Base-by-base conservation (phyloP, 1,140 invertebrate species). In the Drosophila arawakana region DNA sequence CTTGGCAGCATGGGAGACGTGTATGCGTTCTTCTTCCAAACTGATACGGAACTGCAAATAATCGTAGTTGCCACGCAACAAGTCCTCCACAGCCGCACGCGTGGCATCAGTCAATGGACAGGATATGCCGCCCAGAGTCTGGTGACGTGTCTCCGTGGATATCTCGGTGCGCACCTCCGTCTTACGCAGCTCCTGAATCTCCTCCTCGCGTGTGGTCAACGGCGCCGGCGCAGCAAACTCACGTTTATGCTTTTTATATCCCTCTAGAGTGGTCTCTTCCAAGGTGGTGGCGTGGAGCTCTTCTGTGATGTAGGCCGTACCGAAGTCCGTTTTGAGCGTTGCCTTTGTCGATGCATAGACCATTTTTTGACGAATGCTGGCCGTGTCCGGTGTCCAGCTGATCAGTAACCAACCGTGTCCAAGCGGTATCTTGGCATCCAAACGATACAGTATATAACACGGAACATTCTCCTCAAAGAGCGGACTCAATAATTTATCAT, bases 271-370 rank as follows among this genome's bases (percentile, higher is more conserved):
- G 7, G 97, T 95, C 92, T 99, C 98, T 63, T 96, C 95, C 94
- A 97, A 91, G 0, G 73, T 68, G 13, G 86, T 93, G 41, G 81
- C 83, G 69, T 93, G 92, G 50, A 91, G 62, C 58, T 91, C 88
- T 55, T 92, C 88, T 84, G 97, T 97, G 73, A 99, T 98, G 97
- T 99, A 92, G 94, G 97, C 63, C 93, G 96, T 92, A 94, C 95
- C 91, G 94, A 99, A 99, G 93, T 99, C 98, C 82, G 96, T 96
- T 93, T 99, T 99, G 2, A 99, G 93, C 1, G 98, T 99, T 2
- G 99, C 98, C 93, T 99, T 98, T 0, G 99, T 99, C 0, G 98
- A 99, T 0, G 99, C 99, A 93, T 99, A 99, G 37, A 99, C 94
- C 99, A 99, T 99, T 93, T 99, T 99, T 86, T 99, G 96, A 71